These are phyloP conservation scores for Salmo trutta DNA, from an alignment of 2,797 vertebrate genomes.

Conservation along the genomic window DNA sequence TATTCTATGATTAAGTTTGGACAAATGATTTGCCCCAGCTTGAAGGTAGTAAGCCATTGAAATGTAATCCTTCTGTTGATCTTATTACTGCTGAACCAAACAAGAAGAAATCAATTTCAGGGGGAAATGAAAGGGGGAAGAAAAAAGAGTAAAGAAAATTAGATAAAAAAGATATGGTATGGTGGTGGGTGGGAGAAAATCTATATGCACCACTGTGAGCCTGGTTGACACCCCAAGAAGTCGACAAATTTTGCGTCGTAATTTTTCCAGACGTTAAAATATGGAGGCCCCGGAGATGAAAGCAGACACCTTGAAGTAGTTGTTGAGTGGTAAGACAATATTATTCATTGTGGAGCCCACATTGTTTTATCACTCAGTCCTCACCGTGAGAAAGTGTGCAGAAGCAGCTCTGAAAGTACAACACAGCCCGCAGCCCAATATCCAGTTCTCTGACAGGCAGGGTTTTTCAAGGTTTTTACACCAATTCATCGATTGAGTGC, in stretches of 20 bases:
- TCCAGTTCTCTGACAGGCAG: background rate
- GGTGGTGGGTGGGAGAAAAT: slow-evolving; percentile 37
- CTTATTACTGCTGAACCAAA: slow-evolving; percentile 95
- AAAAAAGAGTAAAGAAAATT: slow-evolving; percentile 57
- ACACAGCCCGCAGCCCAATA: background rate
- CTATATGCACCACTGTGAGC: slow-evolving; percentile 51
- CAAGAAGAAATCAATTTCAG: slow-evolving; percentile 90
- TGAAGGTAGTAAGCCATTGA: slow-evolving; percentile 93
- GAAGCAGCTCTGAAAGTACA: slow-evolving; percentile 42
- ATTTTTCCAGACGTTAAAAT: slow-evolving; percentile 64
- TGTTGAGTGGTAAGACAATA: slow-evolving; percentile 11
- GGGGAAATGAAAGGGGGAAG: slow-evolving; percentile 73
- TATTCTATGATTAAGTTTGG: slow-evolving; percentile 98
- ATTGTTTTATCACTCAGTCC: slow-evolving; percentile 52
- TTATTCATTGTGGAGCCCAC: slow-evolving; percentile 50
- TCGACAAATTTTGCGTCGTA: slow-evolving; percentile 59
- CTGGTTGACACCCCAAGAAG: slow-evolving; percentile 60
- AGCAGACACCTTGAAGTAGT: slow-evolving; percentile 66
- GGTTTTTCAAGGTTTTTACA: background rate
- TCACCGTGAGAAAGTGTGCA: slow-evolving; percentile 58
- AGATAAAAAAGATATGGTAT: slow-evolving; percentile 56
- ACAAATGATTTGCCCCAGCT: slow-evolving; percentile 99
- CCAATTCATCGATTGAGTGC: background rate
- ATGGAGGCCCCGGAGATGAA: slow-evolving; percentile 47
- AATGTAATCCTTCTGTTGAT: slow-evolving; percentile 93